phyloP scores from a whole-genome alignment of 2,113 vertebrate genomes.

The Urocitellus parryii region DNA sequence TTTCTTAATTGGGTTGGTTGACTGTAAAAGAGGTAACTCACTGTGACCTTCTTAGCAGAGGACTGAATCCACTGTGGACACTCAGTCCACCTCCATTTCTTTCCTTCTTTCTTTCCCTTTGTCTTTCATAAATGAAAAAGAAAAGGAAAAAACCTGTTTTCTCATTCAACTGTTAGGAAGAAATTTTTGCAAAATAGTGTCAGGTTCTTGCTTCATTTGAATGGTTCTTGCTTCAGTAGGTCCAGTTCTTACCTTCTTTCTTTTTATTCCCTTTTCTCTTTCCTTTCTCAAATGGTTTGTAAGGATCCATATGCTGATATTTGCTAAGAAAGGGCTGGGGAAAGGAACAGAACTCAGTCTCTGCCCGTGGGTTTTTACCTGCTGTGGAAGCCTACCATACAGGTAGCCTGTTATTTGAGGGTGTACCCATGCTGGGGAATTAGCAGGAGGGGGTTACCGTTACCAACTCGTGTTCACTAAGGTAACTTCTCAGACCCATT shows the following conservation, averaged over 20 bases:
- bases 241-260: not conserved
- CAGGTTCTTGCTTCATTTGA: not conserved
- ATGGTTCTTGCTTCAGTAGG: not conserved
- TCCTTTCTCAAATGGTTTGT: not conserved
- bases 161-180: not conserved
- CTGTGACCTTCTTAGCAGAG: not conserved
- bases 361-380: not conserved
- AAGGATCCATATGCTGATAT: not conserved
- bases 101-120: not conserved
- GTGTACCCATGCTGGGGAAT: not conserved
- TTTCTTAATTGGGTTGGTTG: not conserved
- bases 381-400: not conserved
- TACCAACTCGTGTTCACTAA: not conserved
- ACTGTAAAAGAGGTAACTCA: not conserved
- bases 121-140: conserved; percentile 20
- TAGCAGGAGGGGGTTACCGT: not conserved
- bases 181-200: conserved; percentile 23
- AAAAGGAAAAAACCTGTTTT: not conserved
- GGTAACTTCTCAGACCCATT: not conserved
- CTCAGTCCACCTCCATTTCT: not conserved
- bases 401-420: not conserved
- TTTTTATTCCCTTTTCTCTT: not conserved
- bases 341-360: not conserved
- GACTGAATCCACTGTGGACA: too few relatives aligned
- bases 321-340: not conserved